These are phyloP conservation scores for Muscidifurax raptorellus DNA, from an alignment of 1,140 invertebrate genomes.

Conservation along the genomic window DNA sequence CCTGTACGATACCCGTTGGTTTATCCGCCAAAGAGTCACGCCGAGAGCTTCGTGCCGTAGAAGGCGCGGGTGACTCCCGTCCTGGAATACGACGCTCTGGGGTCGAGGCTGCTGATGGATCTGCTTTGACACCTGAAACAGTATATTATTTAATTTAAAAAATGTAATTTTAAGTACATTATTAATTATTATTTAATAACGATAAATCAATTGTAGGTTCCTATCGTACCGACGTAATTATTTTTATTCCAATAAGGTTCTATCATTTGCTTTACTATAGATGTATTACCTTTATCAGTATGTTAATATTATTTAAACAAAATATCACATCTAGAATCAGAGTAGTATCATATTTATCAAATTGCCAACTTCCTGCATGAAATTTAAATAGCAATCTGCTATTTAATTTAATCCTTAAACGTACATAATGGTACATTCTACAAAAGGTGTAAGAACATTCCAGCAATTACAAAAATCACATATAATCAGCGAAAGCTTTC, in stretches of 20 bases:
- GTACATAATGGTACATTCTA: background rate
- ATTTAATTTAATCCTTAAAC: background rate
- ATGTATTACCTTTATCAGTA: no score
- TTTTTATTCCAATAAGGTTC: background rate
- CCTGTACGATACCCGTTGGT: conserved; percentile 64
- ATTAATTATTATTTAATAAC: no score
- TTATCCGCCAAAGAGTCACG: conserved; percentile 79
- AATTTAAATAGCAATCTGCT: background rate
- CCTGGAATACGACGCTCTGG: conserved; percentile 76
- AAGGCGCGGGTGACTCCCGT: conserved; percentile 77
- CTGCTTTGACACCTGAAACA: conserved; percentile 43
- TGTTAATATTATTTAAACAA: no score
- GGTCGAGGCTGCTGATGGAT: conserved; percentile 76
- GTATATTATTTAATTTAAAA: background rate
- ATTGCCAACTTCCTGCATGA: background rate
- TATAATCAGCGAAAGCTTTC: conserved; percentile 27
- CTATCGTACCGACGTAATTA: background rate
- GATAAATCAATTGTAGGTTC: background rate
- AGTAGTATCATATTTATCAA: no score
- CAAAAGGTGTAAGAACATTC: background rate
- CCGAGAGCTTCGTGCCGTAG: conserved; percentile 78
- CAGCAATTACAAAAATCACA: conserved; percentile 15
- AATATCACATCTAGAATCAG: no score
- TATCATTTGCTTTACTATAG: no score
- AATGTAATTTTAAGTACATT: no score